These are phyloP conservation scores for Aythya fuligula DNA, from an alignment of 2,797 vertebrate genomes.

Conservation along the genomic window DNA sequence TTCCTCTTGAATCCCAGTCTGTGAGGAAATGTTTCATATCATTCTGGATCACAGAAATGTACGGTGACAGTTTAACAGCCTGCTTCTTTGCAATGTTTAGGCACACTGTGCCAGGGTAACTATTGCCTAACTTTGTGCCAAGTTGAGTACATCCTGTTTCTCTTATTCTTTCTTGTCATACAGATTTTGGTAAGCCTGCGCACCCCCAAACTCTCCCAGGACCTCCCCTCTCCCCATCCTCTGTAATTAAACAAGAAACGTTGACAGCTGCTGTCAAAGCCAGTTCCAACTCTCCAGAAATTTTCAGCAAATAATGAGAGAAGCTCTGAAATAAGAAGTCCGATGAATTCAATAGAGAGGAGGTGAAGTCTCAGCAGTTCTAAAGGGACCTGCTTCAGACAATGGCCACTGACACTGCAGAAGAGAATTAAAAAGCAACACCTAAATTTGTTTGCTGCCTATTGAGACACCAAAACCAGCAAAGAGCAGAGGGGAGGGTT, in stretches of 20 bases:
- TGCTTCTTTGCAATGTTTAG: neutral
- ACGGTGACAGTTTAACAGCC: constrained; percentile 34
- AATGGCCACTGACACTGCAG: neutral
- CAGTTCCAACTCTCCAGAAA: constrained; percentile 1
- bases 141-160: neutral
- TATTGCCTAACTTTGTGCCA: neutral
- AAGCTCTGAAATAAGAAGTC: constrained; percentile 15
- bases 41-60: neutral
- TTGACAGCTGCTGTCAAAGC: constrained; percentile 32
- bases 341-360: neutral
- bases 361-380: neutral
- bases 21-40: neutral
- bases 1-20: neutral
- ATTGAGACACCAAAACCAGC: neutral
- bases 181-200: constrained; percentile 11
- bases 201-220: constrained; percentile 26
- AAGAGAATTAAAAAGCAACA: neutral
- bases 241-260: constrained; percentile 48
- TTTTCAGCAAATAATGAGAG: neutral
- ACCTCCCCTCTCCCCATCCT: neutral
- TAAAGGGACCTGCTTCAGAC: neutral
- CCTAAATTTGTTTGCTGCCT: neutral
- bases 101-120: constrained; percentile 4
- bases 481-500: neutral
- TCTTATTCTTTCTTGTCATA: constrained; percentile 20